These are phyloP conservation scores for Scrobipalpa costella DNA, from an alignment of 2,888 invertebrate genomes.

Conservation along the genomic window DNA sequence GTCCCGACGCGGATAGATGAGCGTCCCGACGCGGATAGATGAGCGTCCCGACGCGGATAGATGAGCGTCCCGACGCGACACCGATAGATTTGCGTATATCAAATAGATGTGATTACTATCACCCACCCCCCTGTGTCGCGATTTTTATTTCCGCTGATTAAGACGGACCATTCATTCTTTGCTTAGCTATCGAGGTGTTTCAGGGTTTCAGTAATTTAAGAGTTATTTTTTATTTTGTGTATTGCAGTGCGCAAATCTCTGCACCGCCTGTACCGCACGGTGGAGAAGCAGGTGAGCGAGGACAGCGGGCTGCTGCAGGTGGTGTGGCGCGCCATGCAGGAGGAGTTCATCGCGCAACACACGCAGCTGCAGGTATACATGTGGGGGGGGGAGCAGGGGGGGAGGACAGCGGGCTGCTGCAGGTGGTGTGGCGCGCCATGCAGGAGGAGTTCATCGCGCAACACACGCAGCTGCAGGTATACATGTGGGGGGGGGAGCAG, in stretches of 20 bases:
- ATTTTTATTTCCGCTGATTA: too few relatives aligned
- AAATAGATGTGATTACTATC: too few relatives aligned
- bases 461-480: conserved; percentile 90
- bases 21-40: too few relatives aligned
- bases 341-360: conserved; percentile 98
- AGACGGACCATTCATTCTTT: too few relatives aligned
- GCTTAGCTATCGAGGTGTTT: too few relatives aligned
- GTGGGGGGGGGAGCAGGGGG: conserved; percentile 94
- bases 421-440: conserved; percentile 99
- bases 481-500: conserved; percentile 90
- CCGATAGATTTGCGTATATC: too few relatives aligned
- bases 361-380: conserved; percentile 85
- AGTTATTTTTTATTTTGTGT: too few relatives aligned
- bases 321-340: conserved; percentile 99
- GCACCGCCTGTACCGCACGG: conserved; percentile 95
- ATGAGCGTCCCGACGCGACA: too few relatives aligned
- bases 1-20: too few relatives aligned
- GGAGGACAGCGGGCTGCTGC: conserved; percentile 94
- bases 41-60: too few relatives aligned
- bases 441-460: conserved; percentile 99
- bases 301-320: conserved; percentile 96
- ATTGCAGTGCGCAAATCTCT: conserved; percentile 94
- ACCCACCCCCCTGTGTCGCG: too few relatives aligned
- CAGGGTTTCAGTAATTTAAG: too few relatives aligned
- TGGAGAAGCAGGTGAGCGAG: conserved; percentile 98